A percentile compares a stretch with the other conserved stretches of the same genome.
Conservation (phyloP, 2,888 invertebrate species). For the Drosophila vallismaia region DNA sequence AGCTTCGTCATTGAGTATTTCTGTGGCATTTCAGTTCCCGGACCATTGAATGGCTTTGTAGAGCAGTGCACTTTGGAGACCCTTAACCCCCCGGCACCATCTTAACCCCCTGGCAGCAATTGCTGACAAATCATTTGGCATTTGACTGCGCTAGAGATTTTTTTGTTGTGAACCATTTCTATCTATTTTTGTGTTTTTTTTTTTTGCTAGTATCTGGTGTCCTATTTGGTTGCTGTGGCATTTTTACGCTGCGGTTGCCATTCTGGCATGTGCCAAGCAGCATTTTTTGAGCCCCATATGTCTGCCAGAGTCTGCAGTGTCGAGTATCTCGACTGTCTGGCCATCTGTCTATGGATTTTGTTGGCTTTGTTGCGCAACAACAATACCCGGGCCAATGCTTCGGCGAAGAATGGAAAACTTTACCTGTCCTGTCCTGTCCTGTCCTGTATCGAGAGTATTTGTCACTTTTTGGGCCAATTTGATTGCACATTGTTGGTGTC, state of each 20-base stretch:
- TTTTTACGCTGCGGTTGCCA: constrained; percentile 74
- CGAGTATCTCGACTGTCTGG: constrained; percentile 22
- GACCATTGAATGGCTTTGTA: constrained; percentile 7
- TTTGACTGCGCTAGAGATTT: constrained; percentile 59
- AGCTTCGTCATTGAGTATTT: background rate
- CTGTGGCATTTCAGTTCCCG: constrained; percentile 1
- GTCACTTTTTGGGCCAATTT: constrained; percentile 67
- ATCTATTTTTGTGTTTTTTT: constrained; percentile 24
- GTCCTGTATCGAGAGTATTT: constrained; percentile 71
- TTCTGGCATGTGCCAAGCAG: constrained; percentile 75
- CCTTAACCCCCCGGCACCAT: constrained; percentile 7
- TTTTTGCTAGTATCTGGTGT: background rate
- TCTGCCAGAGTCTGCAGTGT: constrained; percentile 38
- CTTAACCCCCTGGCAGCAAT: constrained; percentile 48
- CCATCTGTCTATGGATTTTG: constrained; percentile 38
- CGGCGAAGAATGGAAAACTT: constrained; percentile 45
- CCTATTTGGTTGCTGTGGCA: constrained; percentile 43
- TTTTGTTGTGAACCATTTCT: constrained; percentile 17
- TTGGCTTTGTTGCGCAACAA: constrained; percentile 43
- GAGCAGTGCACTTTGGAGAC: constrained; percentile 33
- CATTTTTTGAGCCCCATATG: constrained; percentile 60
- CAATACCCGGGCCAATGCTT: too few species aligned
- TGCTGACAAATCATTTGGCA: constrained; percentile 78
- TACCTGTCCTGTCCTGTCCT: constrained; percentile 58
- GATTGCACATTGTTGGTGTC: constrained; percentile 56